Base-by-base conservation (phyloP, 2,113 vertebrate species). In the Halichoeres trimaculatus region DNA sequence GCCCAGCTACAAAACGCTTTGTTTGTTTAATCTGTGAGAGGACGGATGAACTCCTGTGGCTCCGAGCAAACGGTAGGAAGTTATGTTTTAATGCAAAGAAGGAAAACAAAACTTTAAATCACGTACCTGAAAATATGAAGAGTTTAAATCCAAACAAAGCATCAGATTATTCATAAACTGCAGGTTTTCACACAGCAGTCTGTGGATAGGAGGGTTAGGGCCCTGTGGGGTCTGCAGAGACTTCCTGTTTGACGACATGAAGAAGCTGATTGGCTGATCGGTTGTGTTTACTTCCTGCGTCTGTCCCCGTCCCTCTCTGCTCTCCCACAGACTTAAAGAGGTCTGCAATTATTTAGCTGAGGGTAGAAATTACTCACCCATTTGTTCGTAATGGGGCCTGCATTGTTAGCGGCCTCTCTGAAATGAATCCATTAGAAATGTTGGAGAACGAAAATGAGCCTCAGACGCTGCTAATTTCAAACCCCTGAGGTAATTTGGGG, bases 341-440 rank as follows among this genome's bases (percentile, higher is more conserved):
- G 56, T 75, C 76, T 75, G 75, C 38, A 47, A 74, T 72, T 80
- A 70, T 84, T 59, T 70, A 30, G 80, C 55, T 3, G 7, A 70
- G 74, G 45, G 35, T 41, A 55, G 69, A 77, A 70, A 88, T 85
- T 69, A 85, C 22, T 58, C 60, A 1, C 30, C 78, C 69, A 81
- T 85, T 80, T 74, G 70, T 71, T 60, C 56, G 2, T 84, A 82
- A 87, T 82, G 51, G 67, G 12, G 47, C 16, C 55, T 1, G 61
- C 56, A 70, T 83, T 84, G 84, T 84, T 64, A 50, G 43, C 7
- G 26, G 60, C 50, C 64, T 52, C 26, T 70, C 62, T 87, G 67
- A 85, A 86, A 80, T 88, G 72, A 87, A 82, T 85, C 82, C 78
- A 84, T 91, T 79, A 85, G 74, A 78, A 76, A 74, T 68, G 74